A percentile compares a stretch with the other conserved stretches of the same genome.
Conservation (phyloP, 2,888 invertebrate genomes). For the Entomobrya multifasciata region DNA sequence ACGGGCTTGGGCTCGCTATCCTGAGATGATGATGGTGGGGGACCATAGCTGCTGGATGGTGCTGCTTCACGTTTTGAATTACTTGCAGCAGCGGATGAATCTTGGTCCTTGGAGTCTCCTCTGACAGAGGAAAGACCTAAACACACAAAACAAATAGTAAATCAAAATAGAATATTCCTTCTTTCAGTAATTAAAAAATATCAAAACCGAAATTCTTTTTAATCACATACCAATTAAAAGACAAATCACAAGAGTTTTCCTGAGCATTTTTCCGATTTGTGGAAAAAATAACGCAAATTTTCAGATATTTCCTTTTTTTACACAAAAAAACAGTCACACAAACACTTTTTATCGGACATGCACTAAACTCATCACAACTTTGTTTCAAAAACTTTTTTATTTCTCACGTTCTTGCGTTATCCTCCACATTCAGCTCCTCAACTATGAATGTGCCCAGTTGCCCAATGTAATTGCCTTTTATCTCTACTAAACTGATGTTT, state of each 20-base stretch:
- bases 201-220: no score
- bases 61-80: slow-evolving; percentile 46
- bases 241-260: slow-evolving; percentile 12
- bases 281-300: background rate
- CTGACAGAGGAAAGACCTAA: slow-evolving; percentile 16
- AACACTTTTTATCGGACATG: background rate
- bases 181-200: no score
- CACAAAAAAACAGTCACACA: background rate
- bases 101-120: background rate
- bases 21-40: slow-evolving; percentile 19
- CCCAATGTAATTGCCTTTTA: slow-evolving; percentile 27
- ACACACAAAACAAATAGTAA: background rate
- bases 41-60: slow-evolving; percentile 43
- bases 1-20: slow-evolving; percentile 35
- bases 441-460: background rate
- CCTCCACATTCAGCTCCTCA: background rate
- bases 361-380: slow-evolving; percentile 1
- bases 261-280: slow-evolving; percentile 33
- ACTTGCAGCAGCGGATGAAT: background rate
- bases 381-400: background rate
- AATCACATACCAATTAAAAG: slow-evolving; percentile 13
- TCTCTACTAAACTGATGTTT: slow-evolving; percentile 26
- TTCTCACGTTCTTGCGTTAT: no score
- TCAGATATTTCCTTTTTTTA: slow-evolving; percentile 28
- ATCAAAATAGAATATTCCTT: background rate